phyloP scores from a whole-genome alignment of 37 sponge, comb jelly and placozoan genomes.

The Chondrosia reniformis region DNA sequence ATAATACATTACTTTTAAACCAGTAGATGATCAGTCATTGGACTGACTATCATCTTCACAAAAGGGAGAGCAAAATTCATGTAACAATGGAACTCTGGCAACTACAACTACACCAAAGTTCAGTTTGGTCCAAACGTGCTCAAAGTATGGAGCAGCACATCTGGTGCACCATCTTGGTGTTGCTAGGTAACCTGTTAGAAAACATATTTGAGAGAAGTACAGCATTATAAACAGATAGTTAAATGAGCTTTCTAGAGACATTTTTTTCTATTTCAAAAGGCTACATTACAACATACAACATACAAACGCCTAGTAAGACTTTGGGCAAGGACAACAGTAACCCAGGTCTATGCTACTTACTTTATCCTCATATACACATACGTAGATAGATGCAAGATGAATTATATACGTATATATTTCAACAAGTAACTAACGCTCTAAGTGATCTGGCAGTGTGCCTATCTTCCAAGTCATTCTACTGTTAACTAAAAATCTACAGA shows the following conservation, averaged over 20 bases:
- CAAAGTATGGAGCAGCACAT: conserved; percentile 55
- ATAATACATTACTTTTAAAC: too few relatives aligned
- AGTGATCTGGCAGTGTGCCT: conserved; percentile 35
- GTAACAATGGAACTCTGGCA: conserved; percentile 5
- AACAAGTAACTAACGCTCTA: conserved; percentile 28
- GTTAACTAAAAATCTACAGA: not conserved
- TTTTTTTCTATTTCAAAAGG: too few relatives aligned
- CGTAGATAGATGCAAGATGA: too few relatives aligned
- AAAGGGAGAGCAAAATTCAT: not conserved
- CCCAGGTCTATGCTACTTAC: too few relatives aligned
- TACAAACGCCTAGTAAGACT: too few relatives aligned
- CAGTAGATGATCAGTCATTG: too few relatives aligned
- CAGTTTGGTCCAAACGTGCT: conserved; percentile 25
- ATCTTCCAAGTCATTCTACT: not conserved
- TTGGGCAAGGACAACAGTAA: too few relatives aligned
- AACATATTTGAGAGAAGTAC: too few relatives aligned
- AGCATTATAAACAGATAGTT: not conserved
- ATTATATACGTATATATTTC: not conserved
- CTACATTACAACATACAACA: too few relatives aligned
- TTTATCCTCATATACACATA: too few relatives aligned
- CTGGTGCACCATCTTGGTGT: conserved; percentile 29
- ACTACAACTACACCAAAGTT: conserved; percentile 27
- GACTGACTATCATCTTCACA: not conserved
- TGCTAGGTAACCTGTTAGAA: conserved; percentile 42
- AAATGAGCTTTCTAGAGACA: not conserved